These are phyloP conservation scores for Micrasema longulum DNA, from an alignment of 1,140 invertebrate genomes.

Conservation along the genomic window DNA sequence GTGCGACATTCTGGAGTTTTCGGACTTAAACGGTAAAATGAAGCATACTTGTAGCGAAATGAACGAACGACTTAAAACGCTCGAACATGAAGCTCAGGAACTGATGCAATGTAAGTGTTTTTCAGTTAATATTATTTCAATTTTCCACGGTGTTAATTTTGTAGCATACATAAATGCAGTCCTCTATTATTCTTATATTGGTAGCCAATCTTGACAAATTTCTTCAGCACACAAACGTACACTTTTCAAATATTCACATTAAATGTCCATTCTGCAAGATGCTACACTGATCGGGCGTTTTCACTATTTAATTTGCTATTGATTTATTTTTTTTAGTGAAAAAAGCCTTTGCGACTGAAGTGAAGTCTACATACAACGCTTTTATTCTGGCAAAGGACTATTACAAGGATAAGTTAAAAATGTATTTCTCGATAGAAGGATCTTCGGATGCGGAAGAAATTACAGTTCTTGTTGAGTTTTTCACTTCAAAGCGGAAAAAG, in stretches of 20 bases:
- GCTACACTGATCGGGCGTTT: too few species aligned
- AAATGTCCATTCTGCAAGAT: too few species aligned
- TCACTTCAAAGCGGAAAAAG: constrained; percentile 43
- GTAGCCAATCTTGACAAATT: too few species aligned
- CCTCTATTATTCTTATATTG: too few species aligned
- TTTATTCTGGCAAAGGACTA: constrained; percentile 44
- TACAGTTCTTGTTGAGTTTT: constrained; percentile 43
- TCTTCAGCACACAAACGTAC: too few species aligned
- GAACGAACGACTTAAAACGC: constrained; percentile 17
- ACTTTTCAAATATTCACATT: too few species aligned
- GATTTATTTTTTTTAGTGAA: constrained; percentile 30
- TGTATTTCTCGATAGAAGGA: constrained; percentile 46
- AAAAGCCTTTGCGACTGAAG: constrained; percentile 32
- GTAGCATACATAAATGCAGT: too few species aligned
- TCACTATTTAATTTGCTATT: too few species aligned
- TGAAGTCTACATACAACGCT: constrained; percentile 44
- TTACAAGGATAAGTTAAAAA: constrained; percentile 47
- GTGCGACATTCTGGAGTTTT: constrained; percentile 13
- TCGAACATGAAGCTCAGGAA: constrained; percentile 7
- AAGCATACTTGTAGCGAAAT: constrained; percentile 8
- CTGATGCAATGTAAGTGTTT: constrained; percentile 22
- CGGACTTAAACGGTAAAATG: constrained; percentile 16
- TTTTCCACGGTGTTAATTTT: too few species aligned
- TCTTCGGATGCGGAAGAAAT: constrained; percentile 31
- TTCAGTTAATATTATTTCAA: constrained; percentile 18